A percentile compares a stretch with the other conserved stretches of the same genome.
phyloP scores from a whole-genome alignment of 1,140 invertebrate genomes.

The Diachasmimorpha longicaudata region DNA sequence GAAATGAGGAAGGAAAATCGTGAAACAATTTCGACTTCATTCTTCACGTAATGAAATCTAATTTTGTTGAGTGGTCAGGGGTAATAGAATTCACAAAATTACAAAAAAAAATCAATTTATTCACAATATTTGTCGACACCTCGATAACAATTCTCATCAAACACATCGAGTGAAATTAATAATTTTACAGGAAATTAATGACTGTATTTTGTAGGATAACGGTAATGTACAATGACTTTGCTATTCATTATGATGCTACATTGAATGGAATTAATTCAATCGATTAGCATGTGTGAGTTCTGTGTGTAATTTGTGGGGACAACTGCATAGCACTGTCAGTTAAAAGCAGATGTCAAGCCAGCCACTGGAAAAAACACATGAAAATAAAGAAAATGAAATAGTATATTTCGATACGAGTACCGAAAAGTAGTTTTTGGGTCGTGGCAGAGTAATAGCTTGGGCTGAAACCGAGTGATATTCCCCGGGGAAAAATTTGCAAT shows the following conservation, averaged over 20 bases:
- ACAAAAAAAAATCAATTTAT: constrained; percentile 8
- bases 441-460: too few species aligned
- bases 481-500: too few species aligned
- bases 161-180: constrained; percentile 16
- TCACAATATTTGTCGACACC: background rate
- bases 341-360: constrained; percentile 60
- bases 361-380: constrained; percentile 57
- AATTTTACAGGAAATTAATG: background rate
- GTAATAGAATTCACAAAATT: constrained; percentile 3
- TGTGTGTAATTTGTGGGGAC: constrained; percentile 32
- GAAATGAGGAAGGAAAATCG: too few species aligned
- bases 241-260: background rate
- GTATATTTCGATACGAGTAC: too few species aligned
- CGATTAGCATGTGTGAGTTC: background rate
- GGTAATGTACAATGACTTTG: background rate
- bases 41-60: too few species aligned
- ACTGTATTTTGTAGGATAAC: background rate
- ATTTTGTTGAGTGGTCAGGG: background rate
- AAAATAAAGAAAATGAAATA: constrained; percentile 25
- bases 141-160: background rate
- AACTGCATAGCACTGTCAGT: constrained; percentile 53
- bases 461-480: too few species aligned
- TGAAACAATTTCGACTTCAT: background rate
- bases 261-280: background rate
- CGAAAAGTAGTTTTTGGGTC: too few species aligned